phyloP scores from a whole-genome alignment of 2,888 invertebrate genomes.

The Chrysolina haemoptera region DNA sequence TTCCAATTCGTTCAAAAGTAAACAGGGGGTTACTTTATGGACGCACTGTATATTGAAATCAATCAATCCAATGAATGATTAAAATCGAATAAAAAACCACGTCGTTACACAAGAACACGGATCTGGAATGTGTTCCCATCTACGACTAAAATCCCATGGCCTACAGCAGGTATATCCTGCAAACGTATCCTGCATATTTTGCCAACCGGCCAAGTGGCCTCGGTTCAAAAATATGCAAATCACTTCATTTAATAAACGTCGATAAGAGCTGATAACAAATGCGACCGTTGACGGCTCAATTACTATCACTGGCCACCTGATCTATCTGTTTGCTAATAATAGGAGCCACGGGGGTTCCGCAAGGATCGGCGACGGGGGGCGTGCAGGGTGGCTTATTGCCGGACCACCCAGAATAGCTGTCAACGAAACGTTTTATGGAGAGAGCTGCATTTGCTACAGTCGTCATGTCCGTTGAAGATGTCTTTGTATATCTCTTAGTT shows the following conservation, averaged over 20 bases:
- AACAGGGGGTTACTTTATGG: no score
- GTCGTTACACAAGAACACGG: no score
- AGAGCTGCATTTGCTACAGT: constrained; percentile 48
- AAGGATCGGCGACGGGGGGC: constrained; percentile 40
- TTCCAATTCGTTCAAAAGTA: no score
- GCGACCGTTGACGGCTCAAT: constrained; percentile 57
- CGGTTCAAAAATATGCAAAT: constrained; percentile 51
- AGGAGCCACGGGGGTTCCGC: constrained; percentile 42
- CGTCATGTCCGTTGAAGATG: constrained; percentile 37
- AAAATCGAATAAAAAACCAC: no score
- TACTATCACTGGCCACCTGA: constrained; percentile 49
- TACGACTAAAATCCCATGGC: no score
- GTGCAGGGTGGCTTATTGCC: constrained; percentile 46
- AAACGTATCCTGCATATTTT: background rate
- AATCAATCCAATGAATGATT: no score
- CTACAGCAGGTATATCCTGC: background rate
- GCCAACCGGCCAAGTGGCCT: background rate
- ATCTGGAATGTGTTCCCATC: no score
- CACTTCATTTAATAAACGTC: constrained; percentile 55
- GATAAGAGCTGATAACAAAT: constrained; percentile 52
- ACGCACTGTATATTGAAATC: no score
- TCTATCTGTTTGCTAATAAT: constrained; percentile 54
- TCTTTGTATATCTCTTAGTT: background rate
- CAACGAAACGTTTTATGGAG: constrained; percentile 46
- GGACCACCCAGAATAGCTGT: constrained; percentile 54